Evolutionary conservation across 1,140 invertebrate species (phyloP).

Genomic region (Ridgeia piscesae): DNA sequence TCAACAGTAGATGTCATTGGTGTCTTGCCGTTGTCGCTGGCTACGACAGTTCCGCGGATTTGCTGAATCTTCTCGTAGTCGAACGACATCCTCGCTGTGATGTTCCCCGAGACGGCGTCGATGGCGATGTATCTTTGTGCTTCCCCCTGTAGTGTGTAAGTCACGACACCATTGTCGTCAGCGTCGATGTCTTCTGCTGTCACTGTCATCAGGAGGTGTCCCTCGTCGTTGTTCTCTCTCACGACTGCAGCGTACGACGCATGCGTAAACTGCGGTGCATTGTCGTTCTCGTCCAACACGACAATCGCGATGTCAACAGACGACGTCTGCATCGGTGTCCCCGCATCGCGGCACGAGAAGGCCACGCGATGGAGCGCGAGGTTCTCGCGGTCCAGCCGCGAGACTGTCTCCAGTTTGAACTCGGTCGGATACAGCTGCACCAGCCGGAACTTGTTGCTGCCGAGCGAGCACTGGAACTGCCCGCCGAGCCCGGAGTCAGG

Average conservation of each 20-base stretch:
- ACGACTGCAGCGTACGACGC: constrained; percentile 15
- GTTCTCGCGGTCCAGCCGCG: constrained; percentile 15
- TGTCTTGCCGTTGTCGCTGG: constrained; percentile 80
- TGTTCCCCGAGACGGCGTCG: not conserved
- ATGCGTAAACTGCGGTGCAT: constrained; percentile 14
- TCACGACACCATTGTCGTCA: not conserved
- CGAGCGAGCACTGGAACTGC: constrained; percentile 12
- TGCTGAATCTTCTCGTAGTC: constrained; percentile 7
- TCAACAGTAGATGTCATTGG: constrained; percentile 71
- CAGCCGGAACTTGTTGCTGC: not conserved
- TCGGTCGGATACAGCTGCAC: constrained; percentile 9
- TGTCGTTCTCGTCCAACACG: constrained; percentile 17
- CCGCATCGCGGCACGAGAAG: not conserved
- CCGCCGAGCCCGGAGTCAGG: constrained; percentile 14
- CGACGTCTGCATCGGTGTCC: not conserved
- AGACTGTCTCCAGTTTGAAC: constrained; percentile 17
- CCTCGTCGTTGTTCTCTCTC: constrained; percentile 14
- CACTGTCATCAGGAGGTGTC: constrained; percentile 8
- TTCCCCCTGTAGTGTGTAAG: not conserved
- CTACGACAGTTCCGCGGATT: constrained; percentile 63
- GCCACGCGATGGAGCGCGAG: not conserved
- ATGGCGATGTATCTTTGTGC: not conserved
- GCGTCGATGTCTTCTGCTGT: constrained; percentile 6
- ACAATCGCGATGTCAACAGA: not conserved
- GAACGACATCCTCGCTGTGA: constrained; percentile 6